A percentile compares a stretch with the other conserved stretches of the same genome.
Conservation (phyloP, 2,797 vertebrate species). For the Etheostoma perlongum region DNA sequence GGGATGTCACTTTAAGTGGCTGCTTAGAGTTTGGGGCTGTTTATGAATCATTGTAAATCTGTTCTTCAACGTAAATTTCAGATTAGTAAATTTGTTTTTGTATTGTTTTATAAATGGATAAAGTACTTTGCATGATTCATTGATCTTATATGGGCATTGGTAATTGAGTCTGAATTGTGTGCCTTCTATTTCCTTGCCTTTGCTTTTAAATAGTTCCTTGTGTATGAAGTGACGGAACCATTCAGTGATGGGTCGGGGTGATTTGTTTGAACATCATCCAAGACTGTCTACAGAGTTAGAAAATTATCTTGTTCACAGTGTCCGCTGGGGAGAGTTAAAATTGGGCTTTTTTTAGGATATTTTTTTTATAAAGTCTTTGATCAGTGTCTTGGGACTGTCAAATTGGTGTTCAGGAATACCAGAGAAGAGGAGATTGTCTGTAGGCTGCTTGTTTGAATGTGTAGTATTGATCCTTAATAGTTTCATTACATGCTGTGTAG, state of each 20-base stretch:
- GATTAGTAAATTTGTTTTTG: too few relatives aligned
- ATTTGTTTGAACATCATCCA: constrained; percentile 28
- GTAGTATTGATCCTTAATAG: constrained; percentile 1
- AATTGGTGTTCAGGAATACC: constrained; percentile 6
- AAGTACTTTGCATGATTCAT: too few relatives aligned
- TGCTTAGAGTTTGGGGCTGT: background rate
- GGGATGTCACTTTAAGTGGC: background rate
- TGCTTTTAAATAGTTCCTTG: background rate
- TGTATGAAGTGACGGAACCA: constrained; percentile 26
- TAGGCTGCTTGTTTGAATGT: constrained; percentile 26
- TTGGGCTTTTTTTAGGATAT: constrained; percentile 10
- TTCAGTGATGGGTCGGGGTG: constrained; percentile 9
- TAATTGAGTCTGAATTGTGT: too few relatives aligned
- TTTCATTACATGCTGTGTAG: background rate
- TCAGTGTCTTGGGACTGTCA: constrained; percentile 35
- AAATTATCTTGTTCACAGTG: constrained; percentile 24
- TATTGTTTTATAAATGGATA: too few relatives aligned
- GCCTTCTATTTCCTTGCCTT: too few relatives aligned
- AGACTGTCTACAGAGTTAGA: constrained; percentile 1
- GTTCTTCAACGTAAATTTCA: too few relatives aligned
- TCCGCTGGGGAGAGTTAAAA: constrained; percentile 18
- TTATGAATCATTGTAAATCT: background rate
- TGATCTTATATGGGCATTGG: background rate
- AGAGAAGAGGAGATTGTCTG: constrained; percentile 23
- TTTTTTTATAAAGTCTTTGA: constrained; percentile 42